Evolutionary conservation across 2,797 vertebrate species (phyloP), one percentile per base, ranked within the genome.

Genomic region (Hoplostethus mediterraneus): DNA sequence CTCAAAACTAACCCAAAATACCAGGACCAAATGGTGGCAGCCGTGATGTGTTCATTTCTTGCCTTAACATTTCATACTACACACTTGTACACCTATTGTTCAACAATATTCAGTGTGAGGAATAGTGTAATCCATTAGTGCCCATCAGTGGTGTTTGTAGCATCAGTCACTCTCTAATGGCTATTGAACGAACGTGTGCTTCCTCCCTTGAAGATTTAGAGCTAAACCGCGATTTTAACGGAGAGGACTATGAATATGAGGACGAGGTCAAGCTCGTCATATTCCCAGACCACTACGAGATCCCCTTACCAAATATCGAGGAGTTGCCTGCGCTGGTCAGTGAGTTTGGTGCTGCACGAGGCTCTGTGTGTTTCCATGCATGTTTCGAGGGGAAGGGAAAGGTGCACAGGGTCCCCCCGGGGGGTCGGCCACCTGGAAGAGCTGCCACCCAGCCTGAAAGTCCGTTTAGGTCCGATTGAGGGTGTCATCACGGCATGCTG

Each of bases 251-350:
- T 90, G 98, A 99, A 81, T 99, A 96, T 67, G 98, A 99, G 93
- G 98, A 99, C 42, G 97, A 99, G 95, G 97, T 95, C 92, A 98
- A 99, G 93, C 97, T 99, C n/a, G 94, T 99, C 89, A 95, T 99
- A 95, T 99, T 99, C 91, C 98, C 98, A 90, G 98, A 99, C 94
- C 97, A 99, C 95, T 98, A 95, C 91, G 98, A 99, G 95, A 99
- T 99, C 91, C 93, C 97, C 67, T 95, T 99, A 88, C 98, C 98
- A 82, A 99, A 99, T 90, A 99, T 99, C 90, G 98, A 99, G 93
- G 98, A 99, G 90, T 92, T 99, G 63, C 21, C 98, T 25, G 98
- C 98, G 57, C 93, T 99, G 98, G 98, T 99, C 92, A 97, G 98
- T 99, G 95, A 94, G 80, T 92, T 92, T 64, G 86, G 72, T 90